Evolutionary conservation across 2,888 invertebrate species (phyloP), one percentile per base, ranked within the genome.

Genomic region (Hypomecis punctinalis): DNA sequence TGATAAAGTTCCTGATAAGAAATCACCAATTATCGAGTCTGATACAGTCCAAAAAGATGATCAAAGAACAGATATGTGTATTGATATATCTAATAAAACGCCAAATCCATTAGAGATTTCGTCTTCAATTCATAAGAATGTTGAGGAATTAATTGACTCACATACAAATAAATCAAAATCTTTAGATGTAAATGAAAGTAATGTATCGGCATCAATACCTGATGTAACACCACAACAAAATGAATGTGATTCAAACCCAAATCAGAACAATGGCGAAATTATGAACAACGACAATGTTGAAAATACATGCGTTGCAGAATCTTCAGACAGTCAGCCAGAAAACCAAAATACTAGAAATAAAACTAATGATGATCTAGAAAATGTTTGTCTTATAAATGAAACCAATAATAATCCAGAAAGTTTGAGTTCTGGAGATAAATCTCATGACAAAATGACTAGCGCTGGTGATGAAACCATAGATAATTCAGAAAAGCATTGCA

Each of bases 381-480:
- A 9, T 35, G 9, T 42, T 35, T 48, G 57, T 23, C 6, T 8
- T 53, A 36, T 48, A 55, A 52, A 10, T 49, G 58, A 54, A 51
- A 61, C 57, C 46, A 37, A 61, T 33, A 13, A 48, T 11, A 0
- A 57, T 5, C 8, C 40, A 46, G 13, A 13, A 47, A 54, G n/a
- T 13, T 7, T 46, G 37, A 46, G 55, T 37, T 8, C 46, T 52
- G 36, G 43, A 47, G 5, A 23, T 35, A 47, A 53, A 33, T n/a
- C 10, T 5, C 42, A n/a, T 23, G 13, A 51, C n/a, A 13, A 48
- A 42, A 23, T 23, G 43, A 53, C 23, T 13, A n/a, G 37, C 47
- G 39, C 61, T 36, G 35, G 11, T 35, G 53, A 47, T 43, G 63
- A 65, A 46, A 51, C 55, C 33, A 52, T 33, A 53, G 43, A 42